These are phyloP conservation scores for Nesogale talazaci DNA, from an alignment of 2,113 vertebrate species.

Conservation along the genomic window DNA sequence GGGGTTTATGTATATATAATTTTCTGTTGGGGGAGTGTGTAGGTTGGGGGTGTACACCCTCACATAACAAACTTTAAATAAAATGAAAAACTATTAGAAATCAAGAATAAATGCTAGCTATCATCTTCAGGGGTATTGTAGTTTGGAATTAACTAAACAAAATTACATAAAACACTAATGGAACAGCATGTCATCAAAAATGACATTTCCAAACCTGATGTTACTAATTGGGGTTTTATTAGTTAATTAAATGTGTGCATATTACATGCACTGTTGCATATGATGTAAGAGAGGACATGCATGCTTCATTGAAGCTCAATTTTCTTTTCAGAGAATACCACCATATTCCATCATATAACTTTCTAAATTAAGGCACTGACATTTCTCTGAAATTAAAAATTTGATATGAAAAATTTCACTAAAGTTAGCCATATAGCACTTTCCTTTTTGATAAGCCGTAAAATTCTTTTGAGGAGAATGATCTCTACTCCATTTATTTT, in stretches of 20 bases:
- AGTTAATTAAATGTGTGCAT: constrained; percentile 76
- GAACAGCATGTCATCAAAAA: constrained; percentile 57
- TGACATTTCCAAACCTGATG: constrained; percentile 69
- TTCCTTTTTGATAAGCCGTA: constrained; percentile 26
- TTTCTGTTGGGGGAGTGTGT: no score
- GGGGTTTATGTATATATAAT: no score
- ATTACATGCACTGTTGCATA: constrained; percentile 69
- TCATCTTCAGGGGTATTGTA: no score
- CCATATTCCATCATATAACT: constrained; percentile 66
- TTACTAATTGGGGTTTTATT: constrained; percentile 71
- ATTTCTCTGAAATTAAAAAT: background rate
- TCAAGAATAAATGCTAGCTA: no score
- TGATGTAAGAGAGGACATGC: constrained; percentile 68
- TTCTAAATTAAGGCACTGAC: constrained; percentile 56
- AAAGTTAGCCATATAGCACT: constrained; percentile 5
- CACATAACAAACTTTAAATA: no score
- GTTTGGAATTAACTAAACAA: background rate
- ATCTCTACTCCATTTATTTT: background rate
- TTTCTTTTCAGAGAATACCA: constrained; percentile 76
- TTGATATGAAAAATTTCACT: background rate
- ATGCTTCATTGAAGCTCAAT: constrained; percentile 75
- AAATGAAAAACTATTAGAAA: no score
- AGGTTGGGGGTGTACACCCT: no score
- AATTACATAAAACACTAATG: constrained; percentile 19
- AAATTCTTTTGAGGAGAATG: background rate